Evolutionary conservation across 2,888 invertebrate genomes (phyloP), one percentile per base, ranked within the genome.

Genomic region (Plagiodera versicolora): DNA sequence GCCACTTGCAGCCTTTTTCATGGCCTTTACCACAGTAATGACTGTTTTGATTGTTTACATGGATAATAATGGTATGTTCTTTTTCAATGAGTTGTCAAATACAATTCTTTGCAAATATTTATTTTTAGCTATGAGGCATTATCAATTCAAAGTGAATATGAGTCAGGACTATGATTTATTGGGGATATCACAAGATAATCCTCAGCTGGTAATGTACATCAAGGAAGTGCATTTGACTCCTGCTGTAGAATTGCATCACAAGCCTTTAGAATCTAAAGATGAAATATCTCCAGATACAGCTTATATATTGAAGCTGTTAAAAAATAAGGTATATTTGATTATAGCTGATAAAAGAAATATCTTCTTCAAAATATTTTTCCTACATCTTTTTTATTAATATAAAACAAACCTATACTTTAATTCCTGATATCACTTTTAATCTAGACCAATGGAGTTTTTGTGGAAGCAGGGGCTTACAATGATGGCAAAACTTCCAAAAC

Each of bases 11-110:
- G 81, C 90, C 66, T 92, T 91, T 81, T 83, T 91, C 67, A 82
- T 90, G 64, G 90, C 91, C 9, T 92, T 92, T 81, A 89, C 90
- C 60, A 89, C 89, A 28, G 91, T 91, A 28, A 89, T 91, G 87
- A 89, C 89, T 10, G 84, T 90, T 74, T 83, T 92, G 67, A 84
- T 91, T 47, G 85, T 91, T 68, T 91, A 91, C 79, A 91, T 91
- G 88, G 89, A 91, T 78, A 90, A 89, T 70, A 89, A 87, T 81
- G 90, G 91, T 91, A 79, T 84, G 65, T 63, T 16, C 8, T 30
- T 2, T 17, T n/a, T 14, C 17, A n/a, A 1, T 53, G 11, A 28
- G 14, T 14, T 11, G 2, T 8, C 18, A 45, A 17, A 18, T 45
- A 10, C 16, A 45, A 30, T 50, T 61, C 55, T 61, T 63, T 61